Evolutionary conservation across 2,888 invertebrate genomes (phyloP).

Genomic region (Lasiommata megera): DNA sequence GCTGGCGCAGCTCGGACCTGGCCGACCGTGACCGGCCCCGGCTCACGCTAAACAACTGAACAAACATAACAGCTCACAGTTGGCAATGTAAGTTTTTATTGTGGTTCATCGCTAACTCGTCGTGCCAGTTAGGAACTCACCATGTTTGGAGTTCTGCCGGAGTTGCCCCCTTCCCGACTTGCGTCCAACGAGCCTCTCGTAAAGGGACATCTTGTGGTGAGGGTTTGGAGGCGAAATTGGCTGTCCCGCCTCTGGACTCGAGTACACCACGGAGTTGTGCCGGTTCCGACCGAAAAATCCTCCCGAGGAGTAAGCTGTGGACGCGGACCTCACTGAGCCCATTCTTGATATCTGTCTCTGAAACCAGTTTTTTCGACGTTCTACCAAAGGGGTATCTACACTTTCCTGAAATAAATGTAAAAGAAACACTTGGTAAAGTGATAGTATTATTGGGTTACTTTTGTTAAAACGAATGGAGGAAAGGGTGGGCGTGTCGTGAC

Average conservation of each 20-base stretch:
- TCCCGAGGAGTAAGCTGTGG: constrained; percentile 91
- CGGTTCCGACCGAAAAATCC: constrained; percentile 88
- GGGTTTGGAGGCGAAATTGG: constrained; percentile 61
- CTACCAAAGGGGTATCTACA: constrained; percentile 93
- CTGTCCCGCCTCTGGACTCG: constrained; percentile 83
- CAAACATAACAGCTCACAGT: too few relatives aligned
- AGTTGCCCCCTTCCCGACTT: constrained; percentile 87
- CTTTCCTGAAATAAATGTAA: constrained; percentile 85
- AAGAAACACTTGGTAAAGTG: constrained; percentile 1
- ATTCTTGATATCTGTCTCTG: constrained; percentile 92
- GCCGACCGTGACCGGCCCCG: too few relatives aligned
- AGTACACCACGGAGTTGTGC: constrained; percentile 88
- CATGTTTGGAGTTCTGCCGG: constrained; percentile 83
- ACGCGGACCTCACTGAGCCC: constrained; percentile 92
- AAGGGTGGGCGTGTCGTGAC: not conserved
- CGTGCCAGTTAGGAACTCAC: constrained; percentile 55
- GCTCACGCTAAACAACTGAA: too few relatives aligned
- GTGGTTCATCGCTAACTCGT: too few relatives aligned
- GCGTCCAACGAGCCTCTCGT: constrained; percentile 90
- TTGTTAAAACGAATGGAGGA: not conserved
- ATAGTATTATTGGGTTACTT: constrained; percentile 5
- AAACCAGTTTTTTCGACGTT: constrained; percentile 93
- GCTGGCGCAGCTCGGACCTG: too few relatives aligned
- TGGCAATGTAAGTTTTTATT: too few relatives aligned
- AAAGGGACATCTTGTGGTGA: constrained; percentile 89